A percentile compares a stretch with the other conserved stretches of the same genome.
phyloP scores from a whole-genome alignment of 2,797 vertebrate species.

The Aphelocoma californica region DNA sequence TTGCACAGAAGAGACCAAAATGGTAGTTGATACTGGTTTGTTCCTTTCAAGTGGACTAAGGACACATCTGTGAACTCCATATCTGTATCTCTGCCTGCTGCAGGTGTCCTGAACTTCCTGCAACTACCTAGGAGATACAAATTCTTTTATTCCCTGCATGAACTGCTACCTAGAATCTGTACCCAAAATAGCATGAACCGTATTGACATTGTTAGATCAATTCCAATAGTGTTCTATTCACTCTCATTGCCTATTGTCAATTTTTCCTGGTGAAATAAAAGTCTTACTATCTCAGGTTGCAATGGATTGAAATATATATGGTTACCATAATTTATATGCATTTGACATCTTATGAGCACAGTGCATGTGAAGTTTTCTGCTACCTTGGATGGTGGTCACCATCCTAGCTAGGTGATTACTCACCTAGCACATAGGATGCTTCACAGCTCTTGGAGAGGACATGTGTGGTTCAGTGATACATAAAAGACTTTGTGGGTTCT shows the following conservation, averaged over 20 bases:
- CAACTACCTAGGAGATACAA: neutral
- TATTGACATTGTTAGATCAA: neutral
- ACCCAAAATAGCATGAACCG: neutral
- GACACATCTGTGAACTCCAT: neutral
- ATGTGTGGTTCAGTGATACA: fast-evolving
- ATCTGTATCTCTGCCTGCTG: neutral
- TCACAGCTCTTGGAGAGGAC: neutral
- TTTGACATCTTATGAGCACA: neutral
- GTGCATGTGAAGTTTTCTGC: neutral
- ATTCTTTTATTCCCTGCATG: neutral
- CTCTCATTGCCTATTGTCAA: neutral
- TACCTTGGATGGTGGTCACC: neutral
- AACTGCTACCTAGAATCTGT: neutral
- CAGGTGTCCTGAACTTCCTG: conserved; percentile 3
- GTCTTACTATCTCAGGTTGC: neutral
- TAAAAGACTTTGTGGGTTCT: neutral
- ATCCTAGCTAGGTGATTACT: neutral
- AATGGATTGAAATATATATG: neutral
- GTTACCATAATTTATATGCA: neutral
- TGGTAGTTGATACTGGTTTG: neutral
- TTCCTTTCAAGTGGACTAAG: conserved; percentile 24
- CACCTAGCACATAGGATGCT: neutral
- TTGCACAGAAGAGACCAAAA: neutral
- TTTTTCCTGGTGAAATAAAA: neutral
- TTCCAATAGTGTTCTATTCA: neutral